Evolutionary conservation across 2,113 vertebrate species (phyloP).

Genomic region (Tupaia chinensis): DNA sequence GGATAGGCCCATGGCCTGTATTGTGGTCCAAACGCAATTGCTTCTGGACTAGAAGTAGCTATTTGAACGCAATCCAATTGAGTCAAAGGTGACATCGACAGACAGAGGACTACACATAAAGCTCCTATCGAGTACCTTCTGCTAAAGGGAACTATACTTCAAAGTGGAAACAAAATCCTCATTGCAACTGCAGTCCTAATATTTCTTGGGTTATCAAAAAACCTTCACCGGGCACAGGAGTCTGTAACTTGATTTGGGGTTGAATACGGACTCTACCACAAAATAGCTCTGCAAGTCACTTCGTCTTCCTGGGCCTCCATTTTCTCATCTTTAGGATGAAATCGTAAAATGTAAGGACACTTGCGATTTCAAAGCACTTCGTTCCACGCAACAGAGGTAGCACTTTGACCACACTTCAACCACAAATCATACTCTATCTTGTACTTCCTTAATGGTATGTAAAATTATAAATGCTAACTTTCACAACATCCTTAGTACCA

Average conservation of each 20-base stretch:
- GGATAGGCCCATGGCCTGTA: not conserved
- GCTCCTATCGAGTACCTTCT: not conserved
- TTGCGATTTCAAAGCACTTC: not conserved
- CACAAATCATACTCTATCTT: not conserved
- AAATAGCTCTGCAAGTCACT: not conserved
- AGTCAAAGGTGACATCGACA: not conserved
- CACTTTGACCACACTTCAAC: not conserved
- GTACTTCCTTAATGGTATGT: not conserved
- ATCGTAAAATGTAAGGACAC: not conserved
- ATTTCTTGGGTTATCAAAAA: constrained; percentile 27
- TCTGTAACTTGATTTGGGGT: not conserved
- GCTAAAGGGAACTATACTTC: not conserved
- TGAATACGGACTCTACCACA: not conserved
- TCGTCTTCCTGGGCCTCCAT: not conserved
- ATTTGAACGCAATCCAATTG: not conserved
- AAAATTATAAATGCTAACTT: not conserved
- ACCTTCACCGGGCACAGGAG: not conserved
- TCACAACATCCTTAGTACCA: not conserved
- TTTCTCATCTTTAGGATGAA: constrained; percentile 30
- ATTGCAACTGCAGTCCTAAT: not conserved
- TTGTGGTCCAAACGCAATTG: not conserved
- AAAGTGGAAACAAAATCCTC: not conserved
- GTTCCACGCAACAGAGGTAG: not conserved
- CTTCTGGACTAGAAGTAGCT: not conserved
- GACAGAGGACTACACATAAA: not conserved